Percentiles rank a stretch among this genome's conserved stretches.
Evolutionary conservation across 2,888 invertebrate species (phyloP).

Genomic region (Rotaria sp.): DNA sequence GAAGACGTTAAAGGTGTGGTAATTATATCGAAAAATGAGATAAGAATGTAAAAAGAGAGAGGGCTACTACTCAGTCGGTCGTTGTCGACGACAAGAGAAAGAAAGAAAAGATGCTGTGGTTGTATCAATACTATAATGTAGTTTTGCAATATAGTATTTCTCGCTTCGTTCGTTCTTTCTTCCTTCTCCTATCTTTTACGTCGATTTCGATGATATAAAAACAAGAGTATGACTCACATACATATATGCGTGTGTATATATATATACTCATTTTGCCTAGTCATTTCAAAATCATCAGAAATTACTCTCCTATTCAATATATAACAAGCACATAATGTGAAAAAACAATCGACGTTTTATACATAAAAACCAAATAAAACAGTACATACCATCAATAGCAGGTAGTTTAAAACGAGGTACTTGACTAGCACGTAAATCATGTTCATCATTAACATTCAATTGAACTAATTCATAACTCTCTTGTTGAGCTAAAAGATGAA

Average conservation of each 20-base stretch:
- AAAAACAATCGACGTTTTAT: not conserved
- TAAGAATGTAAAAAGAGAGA: conserved; percentile 2
- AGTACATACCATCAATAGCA: not conserved
- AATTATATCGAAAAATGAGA: conserved; percentile 22
- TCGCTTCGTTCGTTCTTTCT: conserved; percentile 7
- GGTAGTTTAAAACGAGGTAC: not conserved
- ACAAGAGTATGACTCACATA: conserved; percentile 3
- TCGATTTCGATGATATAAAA: conserved; percentile 20
- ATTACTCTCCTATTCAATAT: not conserved
- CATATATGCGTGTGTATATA: not conserved
- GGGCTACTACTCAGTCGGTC: not conserved
- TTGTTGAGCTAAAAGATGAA: not conserved
- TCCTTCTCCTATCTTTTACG: not conserved
- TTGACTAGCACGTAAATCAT: not conserved
- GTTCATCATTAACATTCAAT: not conserved
- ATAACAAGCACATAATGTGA: not conserved
- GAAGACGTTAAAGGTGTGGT: not conserved
- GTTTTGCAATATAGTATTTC: conserved; percentile 14
- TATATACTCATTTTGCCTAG: not conserved
- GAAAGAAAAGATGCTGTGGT: conserved; percentile 11
- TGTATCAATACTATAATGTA: not conserved
- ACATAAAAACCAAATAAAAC: not conserved
- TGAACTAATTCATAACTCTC: conserved; percentile 8
- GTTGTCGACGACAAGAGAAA: conserved; percentile 13
- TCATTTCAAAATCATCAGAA: conserved; percentile 3